These are phyloP conservation scores for Trogon melanurus DNA, from an alignment of 2,113 vertebrate species.

Conservation along the genomic window DNA sequence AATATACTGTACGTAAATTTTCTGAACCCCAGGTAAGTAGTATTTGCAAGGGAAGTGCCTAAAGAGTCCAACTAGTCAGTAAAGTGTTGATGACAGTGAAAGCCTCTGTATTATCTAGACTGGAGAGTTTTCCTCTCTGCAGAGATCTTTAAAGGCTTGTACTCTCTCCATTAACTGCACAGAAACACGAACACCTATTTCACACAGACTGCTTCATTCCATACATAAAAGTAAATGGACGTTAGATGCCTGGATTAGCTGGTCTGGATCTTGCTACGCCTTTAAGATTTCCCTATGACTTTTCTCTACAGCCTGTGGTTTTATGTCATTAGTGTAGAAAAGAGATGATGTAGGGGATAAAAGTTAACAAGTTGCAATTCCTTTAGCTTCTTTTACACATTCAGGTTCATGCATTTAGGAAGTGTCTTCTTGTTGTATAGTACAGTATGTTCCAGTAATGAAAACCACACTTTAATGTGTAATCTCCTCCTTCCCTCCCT, in stretches of 20 bases:
- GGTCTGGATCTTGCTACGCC: neutral
- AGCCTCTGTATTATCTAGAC: neutral
- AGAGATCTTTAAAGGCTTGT: neutral
- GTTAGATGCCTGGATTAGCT: neutral
- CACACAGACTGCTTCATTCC: neutral
- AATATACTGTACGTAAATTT: neutral
- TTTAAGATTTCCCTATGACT: neutral
- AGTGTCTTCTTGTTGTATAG: neutral
- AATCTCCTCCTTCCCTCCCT: neutral
- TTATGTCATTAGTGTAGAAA: neutral
- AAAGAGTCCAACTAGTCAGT: neutral
- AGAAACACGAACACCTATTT: neutral
- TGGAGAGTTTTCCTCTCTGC: neutral
- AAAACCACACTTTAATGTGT: neutral
- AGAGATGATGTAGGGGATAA: neutral
- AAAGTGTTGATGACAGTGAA: neutral
- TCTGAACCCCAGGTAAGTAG: neutral
- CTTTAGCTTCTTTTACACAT: neutral
- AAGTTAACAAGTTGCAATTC: neutral
- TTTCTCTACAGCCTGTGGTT: neutral
- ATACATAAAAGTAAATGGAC: conserved; percentile 14
- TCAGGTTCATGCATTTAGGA: neutral
- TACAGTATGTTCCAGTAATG: neutral
- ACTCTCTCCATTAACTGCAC: neutral
- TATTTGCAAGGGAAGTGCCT: fast-evolving